Evolutionary conservation across 1,140 invertebrate genomes (phyloP), one percentile per base, ranked within the genome.

Genomic region (Mya arenaria): DNA sequence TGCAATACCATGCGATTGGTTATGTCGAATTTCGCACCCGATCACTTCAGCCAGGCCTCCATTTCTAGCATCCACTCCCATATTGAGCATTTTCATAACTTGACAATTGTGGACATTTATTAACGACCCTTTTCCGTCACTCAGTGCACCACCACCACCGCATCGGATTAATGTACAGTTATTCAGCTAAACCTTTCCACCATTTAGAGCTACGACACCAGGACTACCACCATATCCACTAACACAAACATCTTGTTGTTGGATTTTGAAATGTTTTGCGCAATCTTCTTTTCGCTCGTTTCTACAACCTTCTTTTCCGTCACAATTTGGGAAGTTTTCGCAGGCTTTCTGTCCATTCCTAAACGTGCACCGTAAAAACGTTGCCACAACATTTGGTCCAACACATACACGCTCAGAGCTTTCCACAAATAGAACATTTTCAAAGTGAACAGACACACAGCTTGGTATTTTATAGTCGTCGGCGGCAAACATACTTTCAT

Each of bases 281-380:
- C 68, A 71, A 52, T 32, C 17, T n/a, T 17, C 56, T 1, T 25
- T 13, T 15, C n/a, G n/a, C 5, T 15, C 1, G 28, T 71, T 71
- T 4, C 19, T 19, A 19, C 68, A 71, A 4, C 68, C 68, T 0
- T 30, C 30, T 55, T 34, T 39, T 23, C 68, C 68, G 8, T 71
- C 28, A 55, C 68, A 71, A 44, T 34, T 1, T 55, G 68, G 68
- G 23, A 55, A 71, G n/a, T 55, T 15, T 71, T 52, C 48, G 25
- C 68, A 71, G 30, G 41, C 68, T 17, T 34, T 55, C 41, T n/a
- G 37, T 15, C 68, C 68, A 19, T 71, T 71, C 3, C 25, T 34
- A 71, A 71, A 71, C 15, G 25, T 52, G 48, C 68, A 71, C 30
- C 37, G 48, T 15, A 52, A 71, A 34, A 52, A 71, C 28, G 25